Percentiles rank a stretch among this genome's conserved stretches.
Evolutionary conservation across 2,797 vertebrate genomes (phyloP).

Genomic region (Fistularia tabacaria): DNA sequence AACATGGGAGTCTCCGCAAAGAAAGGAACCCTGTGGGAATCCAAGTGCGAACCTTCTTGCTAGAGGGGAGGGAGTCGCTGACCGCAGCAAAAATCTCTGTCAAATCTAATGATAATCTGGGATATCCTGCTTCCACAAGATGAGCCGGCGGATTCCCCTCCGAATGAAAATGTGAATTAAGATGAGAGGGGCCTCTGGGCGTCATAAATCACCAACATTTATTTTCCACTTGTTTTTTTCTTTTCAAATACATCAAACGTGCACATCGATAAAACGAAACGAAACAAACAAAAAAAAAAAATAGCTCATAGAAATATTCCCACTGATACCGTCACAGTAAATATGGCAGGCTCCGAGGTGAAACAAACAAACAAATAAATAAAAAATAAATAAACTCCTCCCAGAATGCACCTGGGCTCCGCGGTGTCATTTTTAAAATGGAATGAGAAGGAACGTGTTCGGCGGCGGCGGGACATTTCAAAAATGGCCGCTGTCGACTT

Average conservation of each 20-base stretch:
- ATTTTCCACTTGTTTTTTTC: slow-evolving; percentile 62
- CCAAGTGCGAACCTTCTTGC: too few relatives aligned
- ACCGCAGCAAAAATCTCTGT: too few relatives aligned
- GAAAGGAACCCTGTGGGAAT: too few relatives aligned
- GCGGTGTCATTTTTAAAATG: slow-evolving; percentile 9
- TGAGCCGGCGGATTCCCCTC: neutral
- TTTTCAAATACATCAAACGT: slow-evolving; percentile 61
- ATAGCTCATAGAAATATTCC: slow-evolving; percentile 65
- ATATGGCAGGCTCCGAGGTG: slow-evolving; percentile 63
- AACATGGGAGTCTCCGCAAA: too few relatives aligned
- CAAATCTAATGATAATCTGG: too few relatives aligned
- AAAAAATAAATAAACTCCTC: slow-evolving; percentile 41
- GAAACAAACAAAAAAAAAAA: too few relatives aligned
- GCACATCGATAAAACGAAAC: slow-evolving; percentile 70
- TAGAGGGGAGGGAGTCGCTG: too few relatives aligned
- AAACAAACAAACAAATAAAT: slow-evolving; percentile 53
- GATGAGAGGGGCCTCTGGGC: slow-evolving; percentile 27
- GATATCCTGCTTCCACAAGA: too few relatives aligned
- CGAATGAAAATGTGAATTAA: slow-evolving; percentile 15
- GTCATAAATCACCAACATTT: slow-evolving; percentile 69
- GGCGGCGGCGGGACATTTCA: too few relatives aligned
- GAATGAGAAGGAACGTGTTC: too few relatives aligned
- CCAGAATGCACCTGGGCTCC: slow-evolving; percentile 26
- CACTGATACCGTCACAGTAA: slow-evolving; percentile 68
- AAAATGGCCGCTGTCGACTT: too few relatives aligned